A percentile compares a stretch with the other conserved stretches of the same genome.
Conservation (phyloP, 2,797 vertebrate species). For the Scolopax bukidnonensis region DNA sequence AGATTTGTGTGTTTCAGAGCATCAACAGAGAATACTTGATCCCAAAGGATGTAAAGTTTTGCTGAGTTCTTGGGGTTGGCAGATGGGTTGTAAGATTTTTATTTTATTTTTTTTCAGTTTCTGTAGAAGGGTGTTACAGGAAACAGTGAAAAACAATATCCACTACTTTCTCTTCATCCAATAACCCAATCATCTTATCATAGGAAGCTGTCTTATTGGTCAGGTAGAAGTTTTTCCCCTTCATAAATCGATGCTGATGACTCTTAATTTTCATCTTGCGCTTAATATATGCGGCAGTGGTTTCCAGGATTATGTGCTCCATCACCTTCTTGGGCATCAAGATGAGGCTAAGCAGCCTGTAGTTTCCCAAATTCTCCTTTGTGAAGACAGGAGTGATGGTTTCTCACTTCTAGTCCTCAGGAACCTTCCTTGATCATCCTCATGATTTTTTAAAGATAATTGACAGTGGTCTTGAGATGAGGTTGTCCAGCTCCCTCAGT, state of each 20-base stretch:
- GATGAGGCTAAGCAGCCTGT: background rate
- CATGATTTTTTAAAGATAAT: background rate
- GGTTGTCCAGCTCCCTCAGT: background rate
- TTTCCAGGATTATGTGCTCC: background rate
- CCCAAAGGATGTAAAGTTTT: background rate
- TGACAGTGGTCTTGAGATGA: background rate
- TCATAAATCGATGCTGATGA: background rate
- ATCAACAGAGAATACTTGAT: background rate
- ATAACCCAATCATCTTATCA: background rate
- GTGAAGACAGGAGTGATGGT: background rate
- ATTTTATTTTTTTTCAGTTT: background rate
- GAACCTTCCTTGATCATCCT: background rate
- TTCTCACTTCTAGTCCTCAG: background rate
- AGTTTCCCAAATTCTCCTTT: background rate
- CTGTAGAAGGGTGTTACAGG: background rate
- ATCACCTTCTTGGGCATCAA: background rate
- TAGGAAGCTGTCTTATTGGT: background rate
- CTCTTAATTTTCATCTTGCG: background rate
- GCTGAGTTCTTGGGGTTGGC: background rate
- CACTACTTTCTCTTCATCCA: background rate
- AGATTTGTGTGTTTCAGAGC: background rate
- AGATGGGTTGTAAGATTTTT: background rate
- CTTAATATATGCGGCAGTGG: background rate
- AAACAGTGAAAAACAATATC: background rate
- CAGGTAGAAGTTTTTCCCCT: background rate